Conservation (phyloP, 2,113 vertebrate genomes). For the Dendrocopos noguchii region DNA sequence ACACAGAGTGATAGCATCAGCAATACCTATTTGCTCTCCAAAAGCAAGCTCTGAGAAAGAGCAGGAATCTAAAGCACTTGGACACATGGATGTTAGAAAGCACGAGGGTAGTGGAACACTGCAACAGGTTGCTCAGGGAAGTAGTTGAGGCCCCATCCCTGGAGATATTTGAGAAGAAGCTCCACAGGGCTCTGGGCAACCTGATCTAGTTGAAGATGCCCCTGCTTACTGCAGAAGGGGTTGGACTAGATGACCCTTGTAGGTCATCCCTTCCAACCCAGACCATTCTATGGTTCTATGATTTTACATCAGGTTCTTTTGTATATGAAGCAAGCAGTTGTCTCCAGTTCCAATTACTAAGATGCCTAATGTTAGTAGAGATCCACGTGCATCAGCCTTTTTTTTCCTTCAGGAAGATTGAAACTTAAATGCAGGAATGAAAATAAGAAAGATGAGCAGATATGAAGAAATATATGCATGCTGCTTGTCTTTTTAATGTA, state of each 20-base stretch:
- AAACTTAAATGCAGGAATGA: not conserved
- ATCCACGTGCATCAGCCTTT: too few species aligned
- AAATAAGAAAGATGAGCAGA: not conserved
- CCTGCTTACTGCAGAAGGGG: too few species aligned
- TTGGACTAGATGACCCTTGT: too few species aligned
- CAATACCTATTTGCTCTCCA: not conserved
- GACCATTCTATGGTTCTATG: too few species aligned
- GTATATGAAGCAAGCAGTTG: not conserved
- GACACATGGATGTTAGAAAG: accelerated
- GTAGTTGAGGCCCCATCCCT: too few species aligned
- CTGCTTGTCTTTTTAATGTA: not conserved
- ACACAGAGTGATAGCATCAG: not conserved
- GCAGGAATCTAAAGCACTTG: not conserved
- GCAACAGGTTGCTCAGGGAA: too few species aligned
- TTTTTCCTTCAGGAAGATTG: not conserved
- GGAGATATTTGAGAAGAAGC: too few species aligned
- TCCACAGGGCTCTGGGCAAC: too few species aligned
- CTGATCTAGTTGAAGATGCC: too few species aligned
- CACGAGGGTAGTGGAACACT: too few species aligned
- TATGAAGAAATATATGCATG: not conserved
- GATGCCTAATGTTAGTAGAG: not conserved
- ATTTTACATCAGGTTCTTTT: not conserved
- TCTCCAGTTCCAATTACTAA: not conserved
- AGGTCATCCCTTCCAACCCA: too few species aligned
- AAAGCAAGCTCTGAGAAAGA: not conserved